A percentile compares a stretch with the other conserved stretches of the same genome.
These are phyloP conservation scores for Phrynosoma platyrhinos DNA, from an alignment of 2,113 vertebrate species.

Conservation along the genomic window DNA sequence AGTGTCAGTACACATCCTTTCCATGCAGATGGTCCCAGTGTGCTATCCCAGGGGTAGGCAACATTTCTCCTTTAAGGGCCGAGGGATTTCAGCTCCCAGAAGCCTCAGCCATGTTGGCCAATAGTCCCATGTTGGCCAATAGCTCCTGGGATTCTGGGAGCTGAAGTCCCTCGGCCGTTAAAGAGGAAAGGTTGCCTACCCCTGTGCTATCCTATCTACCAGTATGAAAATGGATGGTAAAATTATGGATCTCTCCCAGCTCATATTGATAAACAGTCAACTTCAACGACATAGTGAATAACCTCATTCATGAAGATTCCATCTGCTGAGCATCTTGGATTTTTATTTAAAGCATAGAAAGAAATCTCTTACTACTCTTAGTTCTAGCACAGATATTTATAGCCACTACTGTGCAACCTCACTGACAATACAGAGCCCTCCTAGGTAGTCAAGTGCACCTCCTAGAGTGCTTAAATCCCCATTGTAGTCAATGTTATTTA, in stretches of 20 bases:
- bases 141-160: too few species aligned
- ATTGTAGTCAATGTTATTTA: slow-evolving; percentile 58
- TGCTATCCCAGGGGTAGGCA: too few species aligned
- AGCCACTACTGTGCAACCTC: not conserved
- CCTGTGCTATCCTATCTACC: not conserved
- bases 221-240: not conserved
- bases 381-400: not conserved
- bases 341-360: not conserved
- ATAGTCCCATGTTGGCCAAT: too few species aligned
- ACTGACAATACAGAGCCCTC: not conserved
- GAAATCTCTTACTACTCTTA: not conserved
- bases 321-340: not conserved
- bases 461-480: slow-evolving; percentile 51
- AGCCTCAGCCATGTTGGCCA: too few species aligned
- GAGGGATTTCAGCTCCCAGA: too few species aligned
- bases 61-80: too few species aligned
- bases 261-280: not conserved
- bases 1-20: not conserved
- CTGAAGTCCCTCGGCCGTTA: too few species aligned
- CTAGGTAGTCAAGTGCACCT: not conserved
- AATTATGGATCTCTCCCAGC: not conserved
- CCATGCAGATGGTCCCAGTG: not conserved
- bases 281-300: not conserved
- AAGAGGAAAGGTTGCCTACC: too few species aligned
- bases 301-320: not conserved